These are phyloP conservation scores for Drosophila burlai DNA, from an alignment of 1,140 invertebrate species.

Conservation along the genomic window DNA sequence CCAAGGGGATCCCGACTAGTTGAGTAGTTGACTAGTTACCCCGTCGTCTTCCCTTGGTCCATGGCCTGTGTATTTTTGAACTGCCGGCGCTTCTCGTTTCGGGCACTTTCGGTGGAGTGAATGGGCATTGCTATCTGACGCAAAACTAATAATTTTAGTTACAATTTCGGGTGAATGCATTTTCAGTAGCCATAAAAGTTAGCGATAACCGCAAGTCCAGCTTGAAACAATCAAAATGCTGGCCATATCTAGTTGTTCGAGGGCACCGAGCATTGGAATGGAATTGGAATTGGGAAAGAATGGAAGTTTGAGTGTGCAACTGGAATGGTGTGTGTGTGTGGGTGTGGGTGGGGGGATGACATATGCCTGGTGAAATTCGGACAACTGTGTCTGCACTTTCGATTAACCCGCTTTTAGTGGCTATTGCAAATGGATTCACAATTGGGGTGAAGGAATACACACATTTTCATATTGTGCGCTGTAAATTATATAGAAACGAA, in stretches of 20 bases:
- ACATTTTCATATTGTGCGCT: constrained; percentile 74
- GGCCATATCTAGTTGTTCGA: constrained; percentile 35
- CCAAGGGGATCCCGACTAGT: neutral
- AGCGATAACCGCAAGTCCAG: constrained; percentile 67
- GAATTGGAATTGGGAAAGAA: neutral
- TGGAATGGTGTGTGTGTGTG: neutral
- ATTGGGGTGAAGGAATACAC: constrained; percentile 71
- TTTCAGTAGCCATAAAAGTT: constrained; percentile 73
- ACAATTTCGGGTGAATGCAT: constrained; percentile 75
- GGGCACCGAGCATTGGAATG: constrained; percentile 1
- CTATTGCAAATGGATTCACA: constrained; percentile 78
- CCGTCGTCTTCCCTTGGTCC: constrained; percentile 8
- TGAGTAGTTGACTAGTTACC: neutral
- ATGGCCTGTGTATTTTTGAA: constrained; percentile 19
- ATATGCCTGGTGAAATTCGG: constrained; percentile 20
- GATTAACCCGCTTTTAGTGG: constrained; percentile 73
- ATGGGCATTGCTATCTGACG: constrained; percentile 84
- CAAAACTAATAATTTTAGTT: constrained; percentile 85
- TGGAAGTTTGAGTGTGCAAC: neutral
- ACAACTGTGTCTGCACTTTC: constrained; percentile 62
- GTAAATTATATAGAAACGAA: constrained; percentile 80
- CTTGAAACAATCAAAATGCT: constrained; percentile 32
- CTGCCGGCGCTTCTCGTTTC: constrained; percentile 64
- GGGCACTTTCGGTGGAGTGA: constrained; percentile 79
- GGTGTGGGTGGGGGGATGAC: neutral